Conservation (phyloP, 2,888 invertebrate species). For the Drosophila paucipuncta region DNA sequence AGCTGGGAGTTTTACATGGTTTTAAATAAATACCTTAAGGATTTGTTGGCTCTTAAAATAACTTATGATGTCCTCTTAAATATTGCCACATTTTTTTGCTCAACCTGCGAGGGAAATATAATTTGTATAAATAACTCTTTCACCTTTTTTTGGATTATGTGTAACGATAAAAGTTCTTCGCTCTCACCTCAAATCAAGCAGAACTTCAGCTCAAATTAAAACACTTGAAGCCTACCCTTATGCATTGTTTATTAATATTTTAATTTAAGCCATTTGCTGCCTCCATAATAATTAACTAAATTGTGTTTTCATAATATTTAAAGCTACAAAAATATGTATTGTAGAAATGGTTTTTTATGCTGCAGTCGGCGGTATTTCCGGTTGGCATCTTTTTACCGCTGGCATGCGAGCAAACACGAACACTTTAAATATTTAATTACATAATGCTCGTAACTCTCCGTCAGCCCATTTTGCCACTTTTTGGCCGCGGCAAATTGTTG, state of each 20-base stretch:
- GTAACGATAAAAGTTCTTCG: accelerated
- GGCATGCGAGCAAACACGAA: constrained; percentile 40
- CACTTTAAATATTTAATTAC: constrained; percentile 79
- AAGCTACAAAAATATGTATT: constrained; percentile 15
- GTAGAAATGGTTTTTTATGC: constrained; percentile 7
- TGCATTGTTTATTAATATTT: background rate
- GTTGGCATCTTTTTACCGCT: constrained; percentile 25
- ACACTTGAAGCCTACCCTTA: background rate
- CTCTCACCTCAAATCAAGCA: background rate
- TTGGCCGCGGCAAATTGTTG: constrained; percentile 60
- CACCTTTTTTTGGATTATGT: background rate
- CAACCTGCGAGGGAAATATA: background rate
- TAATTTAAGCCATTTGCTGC: background rate
- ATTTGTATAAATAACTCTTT: background rate
- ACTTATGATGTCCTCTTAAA: background rate
- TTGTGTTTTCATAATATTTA: constrained; percentile 32
- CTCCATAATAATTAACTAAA: background rate
- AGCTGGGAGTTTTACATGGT: background rate
- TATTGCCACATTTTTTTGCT: background rate
- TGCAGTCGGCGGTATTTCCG: constrained; percentile 41
- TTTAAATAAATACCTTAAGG: background rate
- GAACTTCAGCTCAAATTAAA: background rate
- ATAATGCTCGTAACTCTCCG: constrained; percentile 66
- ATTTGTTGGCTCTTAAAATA: background rate
- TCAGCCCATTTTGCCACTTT: constrained; percentile 49